A percentile compares a stretch with the other conserved stretches of the same genome.
phyloP scores from a whole-genome alignment of 2,797 vertebrate species.

The Decapterus maruadsi region DNA sequence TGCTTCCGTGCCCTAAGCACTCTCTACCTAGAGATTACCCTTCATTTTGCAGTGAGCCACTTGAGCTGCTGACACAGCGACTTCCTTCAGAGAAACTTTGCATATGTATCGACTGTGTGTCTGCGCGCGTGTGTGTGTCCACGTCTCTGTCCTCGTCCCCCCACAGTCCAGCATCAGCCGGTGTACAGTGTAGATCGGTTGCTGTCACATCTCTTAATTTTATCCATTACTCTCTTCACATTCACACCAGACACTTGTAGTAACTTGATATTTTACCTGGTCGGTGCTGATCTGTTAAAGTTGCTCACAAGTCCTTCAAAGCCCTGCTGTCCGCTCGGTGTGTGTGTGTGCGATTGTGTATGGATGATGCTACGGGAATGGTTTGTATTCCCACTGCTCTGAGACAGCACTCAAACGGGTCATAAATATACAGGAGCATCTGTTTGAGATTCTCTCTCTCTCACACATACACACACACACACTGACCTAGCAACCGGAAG shows the following conservation, averaged over 20 bases:
- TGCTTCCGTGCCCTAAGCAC: conserved; percentile 68
- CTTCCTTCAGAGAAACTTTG: conserved; percentile 76
- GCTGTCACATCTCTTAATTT: conserved; percentile 39
- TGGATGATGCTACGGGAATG: conserved; percentile 43
- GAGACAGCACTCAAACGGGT: conserved; percentile 74
- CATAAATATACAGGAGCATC: conserved; percentile 85
- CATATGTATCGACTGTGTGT: conserved; percentile 72
- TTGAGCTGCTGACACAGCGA: conserved; percentile 79
- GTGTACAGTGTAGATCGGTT: conserved; percentile 11
- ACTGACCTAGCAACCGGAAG: conserved; percentile 64
- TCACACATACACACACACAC: neutral
- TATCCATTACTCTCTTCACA: conserved; percentile 48
- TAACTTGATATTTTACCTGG: conserved; percentile 45
- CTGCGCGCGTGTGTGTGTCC: conserved; percentile 39
- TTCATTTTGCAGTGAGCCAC: conserved; percentile 76
- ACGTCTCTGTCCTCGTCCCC: conserved; percentile 36
- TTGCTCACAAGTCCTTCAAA: conserved; percentile 63
- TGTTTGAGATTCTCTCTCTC: conserved; percentile 53
- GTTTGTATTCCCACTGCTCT: conserved; percentile 64
- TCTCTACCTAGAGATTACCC: conserved; percentile 79
- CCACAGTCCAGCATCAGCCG: conserved; percentile 17
- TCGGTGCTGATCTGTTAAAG: conserved; percentile 37
- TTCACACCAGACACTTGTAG: conserved; percentile 31
- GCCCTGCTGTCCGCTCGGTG: neutral
- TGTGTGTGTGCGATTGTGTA: conserved; percentile 35